Evolutionary conservation across 2,888 invertebrate species (phyloP).

Genomic region (Meloe dianella): DNA sequence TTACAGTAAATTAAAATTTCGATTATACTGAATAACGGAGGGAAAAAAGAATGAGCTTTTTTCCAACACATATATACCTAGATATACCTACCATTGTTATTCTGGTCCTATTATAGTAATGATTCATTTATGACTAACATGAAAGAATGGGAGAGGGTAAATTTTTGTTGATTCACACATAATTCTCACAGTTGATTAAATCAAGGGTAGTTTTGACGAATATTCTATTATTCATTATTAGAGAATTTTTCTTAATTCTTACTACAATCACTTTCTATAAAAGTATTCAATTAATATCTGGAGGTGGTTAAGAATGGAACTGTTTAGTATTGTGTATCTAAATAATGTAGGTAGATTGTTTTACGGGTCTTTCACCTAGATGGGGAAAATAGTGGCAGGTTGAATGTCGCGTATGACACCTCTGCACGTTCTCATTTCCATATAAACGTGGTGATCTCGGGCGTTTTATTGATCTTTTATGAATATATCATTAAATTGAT

Average conservation of each 20-base stretch:
- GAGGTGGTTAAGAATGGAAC: conserved; percentile 4
- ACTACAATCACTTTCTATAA: conserved; percentile 2
- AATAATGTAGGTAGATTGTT: conserved; percentile 42
- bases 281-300: background rate
- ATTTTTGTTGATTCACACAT: no score
- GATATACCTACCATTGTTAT: no score
- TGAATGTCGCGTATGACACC: conserved; percentile 48
- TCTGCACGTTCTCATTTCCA: conserved; percentile 46
- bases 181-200: no score
- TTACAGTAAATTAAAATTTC: no score
- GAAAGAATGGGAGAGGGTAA: background rate
- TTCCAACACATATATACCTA: no score
- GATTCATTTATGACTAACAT: conserved; percentile 6
- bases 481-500: no score
- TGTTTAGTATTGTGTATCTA: no score
- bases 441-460: conserved; percentile 24
- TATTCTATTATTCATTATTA: no score
- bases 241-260: no score
- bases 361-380: conserved; percentile 48
- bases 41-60: background rate
- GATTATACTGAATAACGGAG: no score
- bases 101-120: background rate
- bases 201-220: no score
- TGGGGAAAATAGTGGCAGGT: conserved; percentile 44
- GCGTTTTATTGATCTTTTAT: conserved; percentile 10